These are phyloP conservation scores for Blastobasis lacticolella DNA, from an alignment of 2,888 invertebrate species.

Conservation along the genomic window DNA sequence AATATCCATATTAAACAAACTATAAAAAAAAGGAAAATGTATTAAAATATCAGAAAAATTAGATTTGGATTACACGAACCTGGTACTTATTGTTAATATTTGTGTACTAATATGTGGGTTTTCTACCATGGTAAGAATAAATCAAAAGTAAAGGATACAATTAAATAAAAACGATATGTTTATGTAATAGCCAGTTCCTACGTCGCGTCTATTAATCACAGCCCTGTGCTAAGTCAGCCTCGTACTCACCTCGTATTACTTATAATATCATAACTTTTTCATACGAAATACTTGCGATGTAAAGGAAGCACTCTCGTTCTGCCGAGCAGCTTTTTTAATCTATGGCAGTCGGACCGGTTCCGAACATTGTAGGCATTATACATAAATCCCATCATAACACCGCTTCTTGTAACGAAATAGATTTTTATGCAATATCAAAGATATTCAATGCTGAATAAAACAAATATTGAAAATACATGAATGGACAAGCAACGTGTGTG, in stretches of 20 bases:
- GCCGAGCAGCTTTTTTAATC: not conserved
- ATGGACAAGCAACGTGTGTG: no score
- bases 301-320: constrained; percentile 6
- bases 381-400: constrained; percentile 5
- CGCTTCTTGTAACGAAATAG: not conserved
- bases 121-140: no score
- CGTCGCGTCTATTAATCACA: not conserved
- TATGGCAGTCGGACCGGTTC: not conserved
- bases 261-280: constrained; percentile 17
- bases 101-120: no score
- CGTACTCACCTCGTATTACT: no score
- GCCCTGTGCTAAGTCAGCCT: not conserved
- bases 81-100: no score
- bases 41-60: no score
- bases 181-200: no score
- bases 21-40: no score
- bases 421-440: not conserved
- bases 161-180: no score
- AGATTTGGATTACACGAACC: no score
- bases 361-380: not conserved
- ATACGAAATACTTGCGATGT: constrained; percentile 10
- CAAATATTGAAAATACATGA: not conserved
- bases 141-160: no score
- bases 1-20: no score
- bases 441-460: constrained; percentile 1